These are phyloP conservation scores for Vicugna pacos DNA, from an alignment of 2,113 vertebrate genomes.

Conservation along the genomic window DNA sequence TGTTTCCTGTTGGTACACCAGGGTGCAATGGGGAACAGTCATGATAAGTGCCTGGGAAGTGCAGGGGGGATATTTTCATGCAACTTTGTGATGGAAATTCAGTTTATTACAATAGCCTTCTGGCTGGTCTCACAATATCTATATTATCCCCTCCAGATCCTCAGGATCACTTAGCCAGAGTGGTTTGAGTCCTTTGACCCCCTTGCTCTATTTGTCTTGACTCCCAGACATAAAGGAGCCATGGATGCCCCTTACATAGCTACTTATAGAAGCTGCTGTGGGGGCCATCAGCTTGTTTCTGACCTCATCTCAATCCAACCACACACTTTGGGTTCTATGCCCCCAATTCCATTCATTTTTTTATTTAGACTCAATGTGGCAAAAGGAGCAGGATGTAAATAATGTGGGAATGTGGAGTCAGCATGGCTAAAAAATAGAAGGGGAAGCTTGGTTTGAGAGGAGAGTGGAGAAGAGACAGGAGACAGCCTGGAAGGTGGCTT, in stretches of 20 bases:
- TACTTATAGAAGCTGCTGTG: not conserved
- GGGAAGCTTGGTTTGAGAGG: not conserved
- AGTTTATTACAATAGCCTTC: not conserved
- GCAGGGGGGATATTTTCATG: not conserved
- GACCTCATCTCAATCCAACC: not conserved
- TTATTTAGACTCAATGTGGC: not conserved
- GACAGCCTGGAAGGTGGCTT: not conserved
- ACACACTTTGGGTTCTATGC: not conserved
- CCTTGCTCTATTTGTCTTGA: not conserved
- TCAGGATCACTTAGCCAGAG: not conserved
- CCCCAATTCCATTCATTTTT: not conserved
- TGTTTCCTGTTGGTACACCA: not conserved
- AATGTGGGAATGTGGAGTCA: not conserved
- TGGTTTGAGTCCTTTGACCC: not conserved
- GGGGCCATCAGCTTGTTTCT: constrained; percentile 4
- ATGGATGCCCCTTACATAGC: not conserved
- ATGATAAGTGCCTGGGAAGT: not conserved
- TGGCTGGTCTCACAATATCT: not conserved
- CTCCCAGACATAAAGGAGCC: not conserved
- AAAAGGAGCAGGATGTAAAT: not conserved
- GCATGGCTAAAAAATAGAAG: not conserved
- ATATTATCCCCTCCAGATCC: not conserved
- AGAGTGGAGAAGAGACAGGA: not conserved
- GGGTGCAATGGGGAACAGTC: not conserved
- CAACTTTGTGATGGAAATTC: not conserved